Conservation (phyloP, 2,797 vertebrate genomes). For the Cyprinodon diabolis region DNA sequence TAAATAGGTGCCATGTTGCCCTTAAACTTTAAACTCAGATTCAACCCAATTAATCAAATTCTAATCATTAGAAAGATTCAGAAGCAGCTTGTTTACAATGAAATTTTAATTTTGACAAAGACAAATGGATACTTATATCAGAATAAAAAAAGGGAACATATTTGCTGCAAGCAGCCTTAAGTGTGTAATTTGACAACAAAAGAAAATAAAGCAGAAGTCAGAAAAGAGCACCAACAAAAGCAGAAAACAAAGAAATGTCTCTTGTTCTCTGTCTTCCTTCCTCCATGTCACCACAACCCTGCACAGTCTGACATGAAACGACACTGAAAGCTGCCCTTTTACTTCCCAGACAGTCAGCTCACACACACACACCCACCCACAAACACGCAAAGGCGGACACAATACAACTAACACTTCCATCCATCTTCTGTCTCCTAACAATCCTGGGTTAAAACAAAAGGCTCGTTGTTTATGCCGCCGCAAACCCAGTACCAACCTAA, state of each 20-base stretch:
- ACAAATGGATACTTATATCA: too few species aligned
- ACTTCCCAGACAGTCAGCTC: constrained; percentile 5
- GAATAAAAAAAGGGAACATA: neutral
- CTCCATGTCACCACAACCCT: constrained; percentile 25
- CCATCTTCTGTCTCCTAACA: constrained; percentile 27
- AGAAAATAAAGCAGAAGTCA: neutral
- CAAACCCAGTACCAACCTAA: constrained; percentile 46
- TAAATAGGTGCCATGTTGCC: too few species aligned
- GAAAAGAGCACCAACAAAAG: constrained; percentile 5
- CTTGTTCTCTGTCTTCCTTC: constrained; percentile 14
- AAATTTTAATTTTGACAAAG: too few species aligned
- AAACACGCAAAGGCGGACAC: constrained; percentile 6
- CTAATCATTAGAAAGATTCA: too few species aligned
- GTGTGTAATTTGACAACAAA: neutral
- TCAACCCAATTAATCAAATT: too few species aligned
- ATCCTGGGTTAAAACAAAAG: constrained; percentile 45
- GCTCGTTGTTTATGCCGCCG: constrained; percentile 31
- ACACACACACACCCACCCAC: neutral
- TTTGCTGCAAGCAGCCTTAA: neutral
- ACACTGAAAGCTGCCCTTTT: constrained; percentile 63
- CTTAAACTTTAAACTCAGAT: too few species aligned
- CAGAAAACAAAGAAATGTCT: constrained; percentile 7
- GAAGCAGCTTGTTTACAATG: too few species aligned
- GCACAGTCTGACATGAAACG: constrained; percentile 36
- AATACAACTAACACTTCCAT: constrained; percentile 27